Conservation (phyloP, 2,797 vertebrate genomes). For the Euphonia xanthogaster region DNA sequence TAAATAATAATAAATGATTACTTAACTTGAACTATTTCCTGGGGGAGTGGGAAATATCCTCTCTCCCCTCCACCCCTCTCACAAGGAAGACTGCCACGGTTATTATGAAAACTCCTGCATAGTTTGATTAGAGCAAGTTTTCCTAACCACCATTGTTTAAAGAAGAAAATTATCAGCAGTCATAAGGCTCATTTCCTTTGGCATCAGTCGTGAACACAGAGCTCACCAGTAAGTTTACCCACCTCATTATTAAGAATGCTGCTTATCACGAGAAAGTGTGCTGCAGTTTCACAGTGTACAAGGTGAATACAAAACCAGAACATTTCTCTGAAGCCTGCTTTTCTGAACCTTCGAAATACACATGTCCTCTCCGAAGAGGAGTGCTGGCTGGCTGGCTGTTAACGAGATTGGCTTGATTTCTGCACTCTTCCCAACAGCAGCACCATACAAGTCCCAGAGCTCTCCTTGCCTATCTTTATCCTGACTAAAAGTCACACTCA, state of each 20-base stretch:
- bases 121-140: not conserved
- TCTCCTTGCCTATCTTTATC: not conserved
- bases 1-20: not conserved
- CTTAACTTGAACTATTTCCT: not conserved
- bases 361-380: not conserved
- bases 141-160: slow-evolving; percentile 12
- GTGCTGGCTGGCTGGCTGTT: not conserved
- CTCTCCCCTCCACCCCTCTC: not conserved
- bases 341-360: not conserved
- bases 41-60: not conserved
- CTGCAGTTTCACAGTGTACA: not conserved
- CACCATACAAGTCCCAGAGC: not conserved
- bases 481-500: not conserved
- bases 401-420: not conserved
- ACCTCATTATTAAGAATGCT: not conserved
- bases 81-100: not conserved
- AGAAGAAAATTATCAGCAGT: not conserved
- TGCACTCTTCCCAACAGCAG: not conserved
- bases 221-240: not conserved
- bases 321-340: not conserved
- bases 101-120: not conserved
- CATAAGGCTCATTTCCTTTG: not conserved
- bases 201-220: not conserved
- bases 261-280: not conserved
- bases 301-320: fast-evolving